Evolutionary conservation across 2,113 vertebrate genomes (phyloP).

Genomic region (Erythrolamprus reginae): DNA sequence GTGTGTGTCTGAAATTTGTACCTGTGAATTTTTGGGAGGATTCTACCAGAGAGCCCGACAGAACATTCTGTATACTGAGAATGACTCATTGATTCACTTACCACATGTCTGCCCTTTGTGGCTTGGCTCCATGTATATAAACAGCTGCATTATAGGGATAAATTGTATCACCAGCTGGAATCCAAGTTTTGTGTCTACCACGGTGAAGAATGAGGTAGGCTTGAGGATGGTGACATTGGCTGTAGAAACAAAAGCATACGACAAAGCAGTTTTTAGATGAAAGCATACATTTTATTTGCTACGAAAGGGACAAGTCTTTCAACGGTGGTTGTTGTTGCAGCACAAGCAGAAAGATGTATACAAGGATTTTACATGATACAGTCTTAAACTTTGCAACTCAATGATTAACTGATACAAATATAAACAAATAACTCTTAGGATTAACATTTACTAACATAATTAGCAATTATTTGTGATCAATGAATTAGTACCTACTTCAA

Average conservation of each 20-base stretch:
- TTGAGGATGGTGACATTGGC: conserved; percentile 77
- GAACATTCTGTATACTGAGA: neutral
- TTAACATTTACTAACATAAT: neutral
- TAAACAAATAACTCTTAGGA: neutral
- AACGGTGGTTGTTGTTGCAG: neutral
- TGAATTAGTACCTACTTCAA: neutral
- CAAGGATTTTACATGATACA: neutral
- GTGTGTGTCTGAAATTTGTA: too few species aligned
- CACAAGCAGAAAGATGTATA: too few species aligned
- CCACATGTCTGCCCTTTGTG: conserved; percentile 79
- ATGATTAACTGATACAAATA: neutral
- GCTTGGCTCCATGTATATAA: conserved; percentile 60
- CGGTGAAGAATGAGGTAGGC: conserved; percentile 84
- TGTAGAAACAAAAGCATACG: conserved; percentile 46
- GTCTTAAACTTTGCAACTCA: neutral
- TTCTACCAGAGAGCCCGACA: too few species aligned
- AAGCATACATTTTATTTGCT: neutral
- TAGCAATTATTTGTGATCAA: neutral
- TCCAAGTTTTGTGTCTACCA: conserved; percentile 65
- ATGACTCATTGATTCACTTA: conserved; percentile 52
- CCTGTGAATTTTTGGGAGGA: too few species aligned
- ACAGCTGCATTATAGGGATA: conserved; percentile 83
- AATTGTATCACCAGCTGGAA: conserved; percentile 81
- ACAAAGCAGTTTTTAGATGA: neutral
- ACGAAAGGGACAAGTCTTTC: neutral